Conservation (phyloP, 2,113 vertebrate genomes). For the Lepidothrix coronata region DNA sequence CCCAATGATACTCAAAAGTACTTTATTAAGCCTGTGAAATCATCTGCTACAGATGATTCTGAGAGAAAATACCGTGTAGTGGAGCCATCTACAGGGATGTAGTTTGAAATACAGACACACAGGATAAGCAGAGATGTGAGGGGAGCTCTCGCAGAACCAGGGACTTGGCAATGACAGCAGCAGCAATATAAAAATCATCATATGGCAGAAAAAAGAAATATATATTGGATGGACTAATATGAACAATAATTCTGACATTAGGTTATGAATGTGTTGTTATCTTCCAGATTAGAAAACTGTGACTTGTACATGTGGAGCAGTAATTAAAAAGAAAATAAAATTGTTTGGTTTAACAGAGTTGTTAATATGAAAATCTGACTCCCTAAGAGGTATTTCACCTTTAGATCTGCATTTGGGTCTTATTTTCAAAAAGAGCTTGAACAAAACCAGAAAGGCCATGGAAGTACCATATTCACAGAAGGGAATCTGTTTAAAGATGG, state of each 20-base stretch:
- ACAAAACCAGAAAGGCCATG: not conserved
- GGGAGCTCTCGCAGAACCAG: not conserved
- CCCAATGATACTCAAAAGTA: not conserved
- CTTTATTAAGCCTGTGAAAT: not conserved
- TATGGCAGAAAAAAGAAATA: not conserved
- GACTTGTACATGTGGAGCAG: not conserved
- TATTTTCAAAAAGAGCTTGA: not conserved
- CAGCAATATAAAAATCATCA: not conserved
- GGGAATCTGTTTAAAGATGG: not conserved
- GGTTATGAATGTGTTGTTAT: not conserved
- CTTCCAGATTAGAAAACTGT: not conserved
- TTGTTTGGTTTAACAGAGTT: not conserved
- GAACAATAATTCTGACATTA: not conserved
- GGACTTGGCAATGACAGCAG: not conserved
- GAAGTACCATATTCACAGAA: not conserved
- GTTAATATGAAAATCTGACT: not conserved
- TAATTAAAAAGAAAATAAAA: not conserved
- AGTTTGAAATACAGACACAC: not conserved
- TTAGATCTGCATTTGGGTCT: not conserved
- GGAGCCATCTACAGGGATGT: conserved; percentile 45
- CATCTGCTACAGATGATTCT: not conserved
- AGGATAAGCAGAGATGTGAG: not conserved
- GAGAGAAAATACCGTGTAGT: not conserved
- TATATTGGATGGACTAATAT: not conserved
- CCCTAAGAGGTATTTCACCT: not conserved